Evolutionary conservation across 2,797 vertebrate species (phyloP).

Genomic region (Catostomus latipinnis): DNA sequence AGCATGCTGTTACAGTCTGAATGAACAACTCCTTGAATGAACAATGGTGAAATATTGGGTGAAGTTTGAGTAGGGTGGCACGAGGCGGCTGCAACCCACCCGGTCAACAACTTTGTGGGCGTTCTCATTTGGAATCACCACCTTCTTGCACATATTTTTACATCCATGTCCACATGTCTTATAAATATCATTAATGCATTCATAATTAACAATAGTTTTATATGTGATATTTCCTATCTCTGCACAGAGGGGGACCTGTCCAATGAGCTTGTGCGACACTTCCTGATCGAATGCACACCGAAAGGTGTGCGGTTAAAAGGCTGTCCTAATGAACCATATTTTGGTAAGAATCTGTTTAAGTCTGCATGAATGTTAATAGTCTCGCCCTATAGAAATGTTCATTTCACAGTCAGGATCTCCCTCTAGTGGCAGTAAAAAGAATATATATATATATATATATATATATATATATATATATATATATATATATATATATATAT

Average conservation of each 20-base stretch:
- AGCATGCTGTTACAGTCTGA: no score
- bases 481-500: no score
- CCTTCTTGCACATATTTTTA: no score
- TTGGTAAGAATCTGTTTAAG: conserved; percentile 80
- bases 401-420: conserved; percentile 21
- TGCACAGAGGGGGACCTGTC: conserved; percentile 84
- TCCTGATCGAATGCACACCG: conserved; percentile 93
- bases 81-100: no score
- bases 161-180: background rate
- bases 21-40: no score
- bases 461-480: no score
- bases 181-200: background rate
- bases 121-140: no score
- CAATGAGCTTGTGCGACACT: conserved; percentile 95
- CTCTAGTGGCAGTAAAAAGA: conserved; percentile 60
- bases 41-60: background rate
- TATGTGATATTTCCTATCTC: conserved; percentile 28
- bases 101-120: no score
- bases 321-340: conserved; percentile 93
- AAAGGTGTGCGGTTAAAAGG: conserved; percentile 96
- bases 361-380: conserved; percentile 9
- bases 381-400: background rate
- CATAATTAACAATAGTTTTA: background rate
- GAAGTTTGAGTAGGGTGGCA: background rate
- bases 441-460: background rate